These are phyloP conservation scores for Stegodyphus mimosarum DNA, from an alignment of 1,140 invertebrate species.

Conservation along the genomic window DNA sequence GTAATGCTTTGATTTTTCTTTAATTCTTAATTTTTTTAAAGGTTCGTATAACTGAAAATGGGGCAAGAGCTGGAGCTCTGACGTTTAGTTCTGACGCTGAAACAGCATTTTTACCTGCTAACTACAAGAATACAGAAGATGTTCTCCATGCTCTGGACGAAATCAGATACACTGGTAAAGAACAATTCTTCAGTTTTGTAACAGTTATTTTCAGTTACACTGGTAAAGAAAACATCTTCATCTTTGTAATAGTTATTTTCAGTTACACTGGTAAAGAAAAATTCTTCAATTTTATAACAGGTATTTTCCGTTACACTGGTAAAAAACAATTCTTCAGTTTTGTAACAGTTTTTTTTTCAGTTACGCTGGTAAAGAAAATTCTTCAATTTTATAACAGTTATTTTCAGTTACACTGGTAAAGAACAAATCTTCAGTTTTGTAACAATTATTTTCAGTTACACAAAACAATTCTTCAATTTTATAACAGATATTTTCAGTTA, in stretches of 20 bases:
- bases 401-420: slow-evolving; percentile 32
- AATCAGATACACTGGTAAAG: slow-evolving; percentile 33
- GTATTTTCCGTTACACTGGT: slow-evolving; percentile 25
- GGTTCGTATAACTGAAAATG: slow-evolving; percentile 23
- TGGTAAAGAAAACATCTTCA: slow-evolving; percentile 4
- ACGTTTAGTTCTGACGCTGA: slow-evolving; percentile 38
- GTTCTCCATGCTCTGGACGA: slow-evolving; percentile 34
- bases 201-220: neutral
- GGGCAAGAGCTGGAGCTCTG: slow-evolving; percentile 32
- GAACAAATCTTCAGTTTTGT: neutral
- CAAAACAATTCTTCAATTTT: neutral
- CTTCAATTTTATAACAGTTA: neutral
- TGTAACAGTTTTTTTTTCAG: neutral
- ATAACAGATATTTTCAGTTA: neutral
- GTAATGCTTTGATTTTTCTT: no score
- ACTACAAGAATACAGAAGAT: slow-evolving; percentile 36
- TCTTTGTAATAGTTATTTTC: neutral
- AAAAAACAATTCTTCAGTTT: neutral
- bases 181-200: neutral
- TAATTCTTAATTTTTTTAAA: neutral
- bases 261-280: slow-evolving; percentile 23
- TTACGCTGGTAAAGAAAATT: slow-evolving; percentile 25
- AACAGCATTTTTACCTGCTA: slow-evolving; percentile 12
- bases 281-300: neutral
- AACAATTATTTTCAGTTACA: slow-evolving; percentile 1